Evolutionary conservation across 2,888 invertebrate species (phyloP), one percentile per base, ranked within the genome.

Genomic region (Watsonalla binaria): DNA sequence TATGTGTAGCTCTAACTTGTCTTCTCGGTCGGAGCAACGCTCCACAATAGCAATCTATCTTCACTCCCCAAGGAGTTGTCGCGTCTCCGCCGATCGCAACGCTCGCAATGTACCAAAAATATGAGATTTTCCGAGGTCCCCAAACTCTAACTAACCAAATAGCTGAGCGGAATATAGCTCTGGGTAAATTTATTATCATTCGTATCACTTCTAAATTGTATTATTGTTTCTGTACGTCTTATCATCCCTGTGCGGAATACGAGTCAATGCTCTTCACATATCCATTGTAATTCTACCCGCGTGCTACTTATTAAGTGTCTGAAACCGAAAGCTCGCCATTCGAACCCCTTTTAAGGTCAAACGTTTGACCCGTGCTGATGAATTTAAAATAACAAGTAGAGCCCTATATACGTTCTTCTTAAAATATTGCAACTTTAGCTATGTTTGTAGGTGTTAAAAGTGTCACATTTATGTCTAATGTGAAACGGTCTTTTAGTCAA

Each of bases 41-140:
- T 74, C 68, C 70, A 73, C 75, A 74, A 73, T 74, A 68, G 79
- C 80, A 78, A 82, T 81, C 72, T 79, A 77, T 80, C 73, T 72
- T 67, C 57, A 58, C 61, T 78, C 82, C 78, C 80, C 52, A 57
- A 65, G 78, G 82, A 73, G 69, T 70, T 72, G 72, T 75, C 74
- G 63, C 62, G 65, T 61, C 66, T 61, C 66, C 62, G 62, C 66
- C 61, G 57, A 57, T 54, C 63, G 55, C 61, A 68, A 58, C 62
- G 63, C 66, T 78, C 64, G 65, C 70, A 71, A 68, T 68, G 66
- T 76, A 66, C 68, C 65, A 66, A 72, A 78, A 80, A 82, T 78
- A 76, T 79, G 71, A 67, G 75, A 70, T 71, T 77, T 73, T 70
- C 71, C 68, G 65, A 59, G 63, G 60, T 62, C 65, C 60, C 59